Base-by-base conservation (phyloP, 1,140 invertebrate genomes). In the Paracyclopina nana region DNA sequence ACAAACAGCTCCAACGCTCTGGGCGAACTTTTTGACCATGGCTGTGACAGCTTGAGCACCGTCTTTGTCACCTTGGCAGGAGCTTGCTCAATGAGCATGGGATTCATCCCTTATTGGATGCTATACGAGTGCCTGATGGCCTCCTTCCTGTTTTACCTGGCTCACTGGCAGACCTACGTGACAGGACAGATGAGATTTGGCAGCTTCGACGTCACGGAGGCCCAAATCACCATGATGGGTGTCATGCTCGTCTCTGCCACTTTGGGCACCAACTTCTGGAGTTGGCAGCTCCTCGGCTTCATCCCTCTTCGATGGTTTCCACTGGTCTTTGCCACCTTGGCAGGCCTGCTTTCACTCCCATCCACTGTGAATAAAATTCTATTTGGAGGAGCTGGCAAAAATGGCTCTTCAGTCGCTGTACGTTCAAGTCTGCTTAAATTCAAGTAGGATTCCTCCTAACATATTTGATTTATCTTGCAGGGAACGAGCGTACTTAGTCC, bases 131-230 rank as follows among this genome's bases (percentile, higher is more conserved):
- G 82, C 67, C 87, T 96, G 61, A 79, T 81, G 65, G 87, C 87
- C 12, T 82, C 91, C 65, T 80, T 81, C 11, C 65, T 97, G 42
- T 99, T 98, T 68, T 99, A 98, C 68, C 85, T 82, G 65, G 92
- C 94, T 1, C 95, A 99, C 66, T 99, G 94, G 95, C 91, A 96
- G 64, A 92, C 91, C 0, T 99, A 97, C 68, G 91, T 97, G 20
- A 94, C 83, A 58, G 82, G 84, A 66, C 79, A 83, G 20, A 70
- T 99, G 50, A 76, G 78, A 55, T 97, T 99, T 72, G 87, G 88
- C 41, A 79, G 75, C 69, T 71, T 99, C 59, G 95, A 99, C 73
- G 94, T 98, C 1, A 98, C 94, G 0, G 95, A 99, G 71, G 88
- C 88, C 9, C 95, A 98, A 68, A 80, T 87, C 63, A 79, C 77